Evolutionary conservation across 2,888 invertebrate species (phyloP), one percentile per base, ranked within the genome.

Genomic region (Coelopa pilipes): DNA sequence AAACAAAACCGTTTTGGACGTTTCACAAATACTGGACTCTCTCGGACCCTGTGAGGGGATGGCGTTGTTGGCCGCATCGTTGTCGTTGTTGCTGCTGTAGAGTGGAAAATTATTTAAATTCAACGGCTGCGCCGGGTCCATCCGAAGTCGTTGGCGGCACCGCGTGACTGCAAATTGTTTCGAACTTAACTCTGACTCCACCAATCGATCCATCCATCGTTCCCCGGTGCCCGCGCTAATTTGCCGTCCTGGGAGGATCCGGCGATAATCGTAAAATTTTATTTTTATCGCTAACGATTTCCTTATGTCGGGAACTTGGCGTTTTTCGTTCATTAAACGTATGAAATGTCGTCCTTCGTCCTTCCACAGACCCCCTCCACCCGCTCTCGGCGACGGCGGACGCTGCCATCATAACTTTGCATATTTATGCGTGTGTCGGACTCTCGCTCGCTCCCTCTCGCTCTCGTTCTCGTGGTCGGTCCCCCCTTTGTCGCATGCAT

Each of bases 211-310:
- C 60, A 34, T 15, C 21, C 21, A 0, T 21, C 45, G 24, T 17
- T 19, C 24, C 15, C 15, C 24, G 21, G 60, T 15, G 15, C 60
- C 24, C n/a, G 53, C 53, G 53, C 53, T 53, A 53, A 13, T 15
- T 15, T n/a, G 53, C n/a, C 53, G 53, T 9, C 57, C 13, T 21
- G 57, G 21, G 24, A 19, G 19, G 57, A 19, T 19, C 57, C 57
- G 15, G 66, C 24, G 50, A 81, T 80, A 81, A 82, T 80, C 82
- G 82, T 82, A 83, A 83, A 83, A 83, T 82, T 82, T 83, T 82
- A 82, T 83, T 80, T 82, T 82, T 82, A 82, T 82, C 81, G 83
- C 76, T 81, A 79, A 82, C 82, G 83, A 80, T 83, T 82, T 82
- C 81, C 81, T 77, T 76, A 79, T 70, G 78, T 77, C 73, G 78